These are phyloP conservation scores for Sebastes hubbsi DNA, from an alignment of 2,797 vertebrate species.

Conservation along the genomic window DNA sequence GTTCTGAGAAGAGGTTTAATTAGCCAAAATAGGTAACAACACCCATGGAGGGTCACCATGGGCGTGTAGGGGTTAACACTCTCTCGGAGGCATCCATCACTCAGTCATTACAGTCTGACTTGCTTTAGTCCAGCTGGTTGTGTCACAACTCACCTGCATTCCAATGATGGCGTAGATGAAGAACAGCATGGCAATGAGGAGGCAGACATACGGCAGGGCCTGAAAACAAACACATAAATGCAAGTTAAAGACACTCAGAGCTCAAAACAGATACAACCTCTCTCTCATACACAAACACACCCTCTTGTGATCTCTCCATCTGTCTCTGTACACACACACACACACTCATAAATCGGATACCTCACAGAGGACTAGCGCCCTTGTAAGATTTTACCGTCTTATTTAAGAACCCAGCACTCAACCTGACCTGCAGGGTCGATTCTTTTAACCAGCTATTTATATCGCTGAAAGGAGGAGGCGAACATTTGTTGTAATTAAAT, in stretches of 20 bases:
- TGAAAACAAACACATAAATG: constrained; percentile 63
- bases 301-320: neutral
- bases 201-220: constrained; percentile 97
- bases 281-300: neutral
- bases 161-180: constrained; percentile 99
- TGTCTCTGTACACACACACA: neutral
- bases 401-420: constrained; percentile 19
- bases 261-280: neutral
- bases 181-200: constrained; percentile 99
- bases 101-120: neutral
- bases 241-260: neutral
- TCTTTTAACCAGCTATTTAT: constrained; percentile 54
- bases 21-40: neutral
- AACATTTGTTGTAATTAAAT: constrained; percentile 63
- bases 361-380: constrained; percentile 12
- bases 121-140: neutral
- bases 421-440: constrained; percentile 32
- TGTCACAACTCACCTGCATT: constrained; percentile 91
- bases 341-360: constrained; percentile 26
- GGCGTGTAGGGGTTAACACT: neutral
- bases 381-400: constrained; percentile 33
- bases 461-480: constrained; percentile 5
- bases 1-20: neutral
- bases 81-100: neutral
- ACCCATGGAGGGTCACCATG: neutral